Base-by-base conservation (phyloP, 2,888 invertebrate species). In the Drosophila stalkeri region DNA sequence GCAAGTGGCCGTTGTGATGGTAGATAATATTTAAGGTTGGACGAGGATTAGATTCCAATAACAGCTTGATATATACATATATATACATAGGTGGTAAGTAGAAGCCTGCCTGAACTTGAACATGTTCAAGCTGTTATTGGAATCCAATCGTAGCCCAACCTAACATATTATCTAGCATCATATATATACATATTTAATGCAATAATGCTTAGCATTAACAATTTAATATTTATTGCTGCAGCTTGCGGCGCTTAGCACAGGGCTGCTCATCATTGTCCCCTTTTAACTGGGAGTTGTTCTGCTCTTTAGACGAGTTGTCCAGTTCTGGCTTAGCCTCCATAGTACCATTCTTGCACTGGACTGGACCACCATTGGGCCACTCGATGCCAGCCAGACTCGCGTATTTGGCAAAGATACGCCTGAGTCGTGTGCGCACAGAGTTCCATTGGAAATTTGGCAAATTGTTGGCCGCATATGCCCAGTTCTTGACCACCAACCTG, bases 401-500 rank as follows among this genome's bases (percentile, higher is more conserved):
- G 49, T 81, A 75, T 46, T 76, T 81, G 27, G 39, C 57, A 51
- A 86, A 90, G 16, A 89, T 56, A 3, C 20, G 11, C 16, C 12
- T 12, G 7, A 86, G 49, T 11, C 59, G 64, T 7, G 0, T 6
- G 0, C 11, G 16, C 5, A 86, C 7, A 12, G 51, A 55, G 1
- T 59, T 52, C 7, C 61, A 55, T 3, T 9, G 20, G 5, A 1
- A 2, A 0, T 1, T 0, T 1, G 67, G 59, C 37, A 77, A 23
- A 46, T 59, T 77, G 16, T 65, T 80, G 1, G 80, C 18, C n/a
- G 86, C 90, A 47, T 62, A 57, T 4, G 68, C n/a, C 90, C 89
- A 91, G 59, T 91, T 91, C 54, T 91, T 91, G 31, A 89, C 56
- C 20, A 90, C 90, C 68, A 91, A 60, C 5, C 63, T 27, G 18